Percentiles rank a stretch among this genome's conserved stretches.
phyloP scores from a whole-genome alignment of 2,797 vertebrate genomes.

The Oreortyx pictus region DNA sequence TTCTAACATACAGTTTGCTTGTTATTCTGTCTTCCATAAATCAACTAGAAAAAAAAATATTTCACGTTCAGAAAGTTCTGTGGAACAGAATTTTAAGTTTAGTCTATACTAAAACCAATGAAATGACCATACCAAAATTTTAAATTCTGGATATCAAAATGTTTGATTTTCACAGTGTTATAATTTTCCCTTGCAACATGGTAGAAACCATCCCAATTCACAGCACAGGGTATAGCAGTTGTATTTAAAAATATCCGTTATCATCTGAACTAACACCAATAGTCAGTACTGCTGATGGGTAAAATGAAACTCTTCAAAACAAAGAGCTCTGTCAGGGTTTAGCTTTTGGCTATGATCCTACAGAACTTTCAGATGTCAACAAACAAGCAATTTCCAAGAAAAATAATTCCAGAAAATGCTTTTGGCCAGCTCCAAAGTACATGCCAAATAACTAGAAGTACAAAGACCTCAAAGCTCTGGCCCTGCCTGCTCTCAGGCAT shows the following conservation, averaged over 20 bases:
- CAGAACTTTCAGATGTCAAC: not conserved
- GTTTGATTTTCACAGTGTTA: not conserved
- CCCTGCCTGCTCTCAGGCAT: fast-evolving
- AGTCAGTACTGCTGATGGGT: not conserved
- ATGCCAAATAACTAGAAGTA: not conserved
- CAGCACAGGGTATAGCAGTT: not conserved
- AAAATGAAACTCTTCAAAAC: not conserved
- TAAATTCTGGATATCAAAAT: not conserved
- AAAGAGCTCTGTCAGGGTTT: not conserved
- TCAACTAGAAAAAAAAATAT: not conserved
- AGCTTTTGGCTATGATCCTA: not conserved
- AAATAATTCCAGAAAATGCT: not conserved
- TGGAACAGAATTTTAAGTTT: not conserved
- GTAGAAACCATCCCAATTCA: not conserved
- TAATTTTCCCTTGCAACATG: not conserved
- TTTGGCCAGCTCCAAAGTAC: not conserved
- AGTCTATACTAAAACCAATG: not conserved
- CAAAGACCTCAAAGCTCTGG: not conserved
- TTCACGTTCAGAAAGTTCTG: not conserved
- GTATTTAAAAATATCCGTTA: not conserved
- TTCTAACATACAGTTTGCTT: not conserved
- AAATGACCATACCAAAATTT: not conserved
- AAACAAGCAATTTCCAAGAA: not conserved
- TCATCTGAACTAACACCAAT: not conserved
- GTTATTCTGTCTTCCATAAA: not conserved